Evolutionary conservation across 2,888 invertebrate species (phyloP).

Genomic region (Nesidiocoris tenuis): DNA sequence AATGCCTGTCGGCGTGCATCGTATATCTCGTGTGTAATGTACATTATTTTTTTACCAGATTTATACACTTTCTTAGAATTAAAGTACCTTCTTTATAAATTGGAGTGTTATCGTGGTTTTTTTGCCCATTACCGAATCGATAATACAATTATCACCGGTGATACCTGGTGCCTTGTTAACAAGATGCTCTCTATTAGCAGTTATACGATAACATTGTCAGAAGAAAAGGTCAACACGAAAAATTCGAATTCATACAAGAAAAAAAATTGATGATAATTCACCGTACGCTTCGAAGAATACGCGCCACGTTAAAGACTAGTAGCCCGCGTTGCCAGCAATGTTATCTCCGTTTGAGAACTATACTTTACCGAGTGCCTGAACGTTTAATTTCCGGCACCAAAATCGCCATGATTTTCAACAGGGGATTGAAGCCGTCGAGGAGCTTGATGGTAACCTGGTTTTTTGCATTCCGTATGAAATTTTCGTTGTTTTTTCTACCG

Average conservation of each 20-base stretch:
- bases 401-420: background rate
- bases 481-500: no score
- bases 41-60: constrained; percentile 41
- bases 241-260: no score
- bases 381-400: background rate
- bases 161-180: no score
- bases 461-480: no score
- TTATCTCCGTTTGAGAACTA: background rate
- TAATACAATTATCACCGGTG: no score
- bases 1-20: background rate
- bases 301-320: background rate
- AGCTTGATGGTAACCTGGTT: background rate
- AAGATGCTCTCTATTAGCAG: no score
- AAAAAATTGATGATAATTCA: no score
- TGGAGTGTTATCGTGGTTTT: no score
- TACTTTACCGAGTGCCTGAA: background rate
- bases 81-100: constrained; percentile 26
- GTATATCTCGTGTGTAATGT: constrained; percentile 32
- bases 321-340: background rate
- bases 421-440: background rate
- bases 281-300: no score
- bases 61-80: constrained; percentile 34
- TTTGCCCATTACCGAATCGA: no score
- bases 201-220: no score
- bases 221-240: no score